Evolutionary conservation across 2,888 invertebrate species (phyloP), one percentile per base, ranked within the genome.

Genomic region (Caenorhabditis auriculariae): DNA sequence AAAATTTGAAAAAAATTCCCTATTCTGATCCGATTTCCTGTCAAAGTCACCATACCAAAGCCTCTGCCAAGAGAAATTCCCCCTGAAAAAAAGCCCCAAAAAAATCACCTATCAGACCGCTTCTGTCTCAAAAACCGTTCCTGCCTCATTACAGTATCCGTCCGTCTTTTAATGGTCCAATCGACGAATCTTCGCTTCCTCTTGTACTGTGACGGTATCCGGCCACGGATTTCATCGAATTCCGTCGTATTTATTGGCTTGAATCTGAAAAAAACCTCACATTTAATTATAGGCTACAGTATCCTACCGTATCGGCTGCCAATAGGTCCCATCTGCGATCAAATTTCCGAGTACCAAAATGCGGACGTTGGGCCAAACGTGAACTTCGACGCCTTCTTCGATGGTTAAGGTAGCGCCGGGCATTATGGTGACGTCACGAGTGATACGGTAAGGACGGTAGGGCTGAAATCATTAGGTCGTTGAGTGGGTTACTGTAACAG

Each of bases 381-480:
- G 93, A 82, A 99, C 85, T 42, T 71, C 68, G 2, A 78, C 77
- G 5, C 93, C 94, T 2, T 92, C 89, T 69, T 88, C 88, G 54
- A 98, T 91, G 0, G 88, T 88, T 32, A 98, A 83, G 0, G 89
- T 90, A 0, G 88, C 90, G 60, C 89, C 90, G 0, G 96, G 95
- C 95, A 99, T 94, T 0, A 99, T 88, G 0, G 96, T 99, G 38
- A 99, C 88, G 82, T 99, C 98, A 0, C 91, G 87, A 67, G 87
- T 87, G 19, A 98, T 87, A 0, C 88, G 81, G 76, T 93, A 94
- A 0, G 93, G 91, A 37, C 72, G 58, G 45, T 64, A 71, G 3
- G 77, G 77, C 49, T 58, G 43, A 32, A 56, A 24, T 39, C 17
- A 26, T 23, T 43, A 4, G 19, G 4, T 7, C 27, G 46, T 43